These are phyloP conservation scores for Vireo griseus DNA, from an alignment of 2,797 vertebrate genomes.

Conservation along the genomic window DNA sequence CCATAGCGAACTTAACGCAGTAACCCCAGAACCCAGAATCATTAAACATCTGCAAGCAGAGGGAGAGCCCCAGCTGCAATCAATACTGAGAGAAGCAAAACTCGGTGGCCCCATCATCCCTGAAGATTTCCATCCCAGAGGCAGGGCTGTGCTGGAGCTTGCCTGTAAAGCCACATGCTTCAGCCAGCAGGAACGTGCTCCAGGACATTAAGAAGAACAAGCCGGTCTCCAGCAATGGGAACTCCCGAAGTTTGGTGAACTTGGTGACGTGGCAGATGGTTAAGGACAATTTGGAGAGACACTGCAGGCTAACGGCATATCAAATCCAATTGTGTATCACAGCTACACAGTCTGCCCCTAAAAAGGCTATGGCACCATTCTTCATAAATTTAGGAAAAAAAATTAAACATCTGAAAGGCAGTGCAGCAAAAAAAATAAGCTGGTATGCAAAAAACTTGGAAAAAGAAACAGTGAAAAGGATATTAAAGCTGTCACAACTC, in stretches of 20 bases:
- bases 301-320: neutral
- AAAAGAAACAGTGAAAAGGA: conserved; percentile 75
- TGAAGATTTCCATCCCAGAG: neutral
- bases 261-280: conserved; percentile 88
- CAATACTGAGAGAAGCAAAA: neutral
- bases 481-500: conserved; percentile 94
- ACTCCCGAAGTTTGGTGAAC: conserved; percentile 95
- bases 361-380: neutral
- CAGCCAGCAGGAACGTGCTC: conserved; percentile 95
- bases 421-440: neutral
- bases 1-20: neutral
- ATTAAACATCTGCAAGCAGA: neutral
- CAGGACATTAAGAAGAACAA: conserved; percentile 98
- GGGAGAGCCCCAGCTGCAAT: accelerated
- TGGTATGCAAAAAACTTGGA: neutral
- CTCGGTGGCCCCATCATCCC: neutral
- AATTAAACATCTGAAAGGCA: neutral
- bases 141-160: conserved; percentile 14
- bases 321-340: neutral
- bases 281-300: conserved; percentile 60
- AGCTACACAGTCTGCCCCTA: neutral
- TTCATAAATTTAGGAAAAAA: neutral
- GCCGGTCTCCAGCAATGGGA: conserved; percentile 92
- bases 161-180: conserved; percentile 97
- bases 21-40: neutral